Evolutionary conservation across 1,140 invertebrate genomes (phyloP), one percentile per base, ranked within the genome.

Genomic region (Lysiphlebus fabarum): DNA sequence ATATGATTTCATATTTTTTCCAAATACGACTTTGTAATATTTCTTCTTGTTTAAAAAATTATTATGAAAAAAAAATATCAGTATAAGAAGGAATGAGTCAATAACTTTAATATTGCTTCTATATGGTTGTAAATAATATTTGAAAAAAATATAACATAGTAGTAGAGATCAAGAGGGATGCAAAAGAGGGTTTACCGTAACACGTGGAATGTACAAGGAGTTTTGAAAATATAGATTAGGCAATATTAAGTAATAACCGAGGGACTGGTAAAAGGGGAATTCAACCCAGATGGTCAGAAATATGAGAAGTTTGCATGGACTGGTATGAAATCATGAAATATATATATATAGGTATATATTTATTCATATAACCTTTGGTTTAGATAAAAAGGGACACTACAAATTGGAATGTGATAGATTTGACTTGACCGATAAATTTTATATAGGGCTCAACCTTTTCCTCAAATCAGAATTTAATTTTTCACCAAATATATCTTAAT

Each of bases 231-330:
- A 65, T 53, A 60, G 64, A 70, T 70, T 66, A 69, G 60, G 56
- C 56, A 64, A 68, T 67, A 67, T 66, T 67, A 69, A 67, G 67
- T 66, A 70, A 70, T 69, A 67, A 67, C 62, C 63, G 41, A 37
- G 62, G 53, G 67, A 66, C 56, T 61, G 38, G 61, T n/a, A n/a
- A 51, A 44, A 62, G 59, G 58, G 44, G 41, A 43, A n/a, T 17
- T 36, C 6, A 62, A 63, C 64, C 65, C 70, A 71, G 67, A 71
- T 70, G 65, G 68, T 65, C 63, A 65, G 65, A 71, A 70, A 68
- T 71, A 71, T 70, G 68, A 68, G 67, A 65, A 67, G 65, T 65
- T 68, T 64, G 62, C 63, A 65, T 62, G 62, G 50, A 40, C 56
- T 38, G 44, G 59, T 60, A 59, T 63, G 61, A 65, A 65, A 50